Evolutionary conservation across 2,797 vertebrate species (phyloP).

Genomic region (Enteromius treurensis): DNA sequence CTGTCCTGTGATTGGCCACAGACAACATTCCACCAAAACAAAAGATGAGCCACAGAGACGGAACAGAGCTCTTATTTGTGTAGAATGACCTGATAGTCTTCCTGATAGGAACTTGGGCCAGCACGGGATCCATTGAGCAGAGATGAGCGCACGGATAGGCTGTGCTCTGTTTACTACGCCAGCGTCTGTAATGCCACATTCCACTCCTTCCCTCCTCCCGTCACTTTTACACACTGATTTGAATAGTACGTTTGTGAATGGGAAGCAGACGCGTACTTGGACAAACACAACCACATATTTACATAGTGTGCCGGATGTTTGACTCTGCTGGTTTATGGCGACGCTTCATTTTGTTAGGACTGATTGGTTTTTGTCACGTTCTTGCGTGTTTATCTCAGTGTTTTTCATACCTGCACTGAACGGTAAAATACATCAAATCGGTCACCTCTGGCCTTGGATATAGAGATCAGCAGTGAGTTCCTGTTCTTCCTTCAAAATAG

Average conservation of each 20-base stretch:
- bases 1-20: conserved; percentile 56
- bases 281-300: conserved; percentile 17
- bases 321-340: conserved; percentile 9
- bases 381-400: neutral
- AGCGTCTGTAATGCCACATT: conserved; percentile 53
- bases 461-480: neutral
- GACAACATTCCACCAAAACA: conserved; percentile 62
- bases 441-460: conserved; percentile 19
- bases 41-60: conserved; percentile 54
- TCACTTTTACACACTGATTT: conserved; percentile 25
- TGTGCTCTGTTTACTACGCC: conserved; percentile 44
- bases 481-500: conserved; percentile 1
- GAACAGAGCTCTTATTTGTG: conserved; percentile 46
- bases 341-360: neutral
- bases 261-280: conserved; percentile 19
- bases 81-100: conserved; percentile 37
- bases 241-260: conserved; percentile 29
- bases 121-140: conserved; percentile 27
- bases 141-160: conserved; percentile 35
- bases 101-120: conserved; percentile 48
- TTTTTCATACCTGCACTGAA: conserved; percentile 9
- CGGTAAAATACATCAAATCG: conserved; percentile 5
- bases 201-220: conserved; percentile 4
- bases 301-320: conserved; percentile 39
- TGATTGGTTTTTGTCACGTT: neutral